Conservation (phyloP, 2,113 vertebrate species). For the Phalacrocorax brasilianus region DNA sequence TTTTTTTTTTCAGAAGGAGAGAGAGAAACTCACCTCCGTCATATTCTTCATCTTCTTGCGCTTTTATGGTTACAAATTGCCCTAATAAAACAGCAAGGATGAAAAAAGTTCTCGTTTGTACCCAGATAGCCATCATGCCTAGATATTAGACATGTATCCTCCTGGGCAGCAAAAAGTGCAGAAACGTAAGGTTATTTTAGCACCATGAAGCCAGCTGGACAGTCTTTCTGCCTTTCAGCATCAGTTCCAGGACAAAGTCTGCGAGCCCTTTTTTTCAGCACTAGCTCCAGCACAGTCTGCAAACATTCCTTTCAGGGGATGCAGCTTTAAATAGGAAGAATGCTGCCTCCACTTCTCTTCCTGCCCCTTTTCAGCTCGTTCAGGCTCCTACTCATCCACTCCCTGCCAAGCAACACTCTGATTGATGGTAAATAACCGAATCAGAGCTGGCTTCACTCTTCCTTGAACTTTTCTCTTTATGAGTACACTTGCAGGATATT, state of each 20-base stretch:
- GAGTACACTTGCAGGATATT: constrained; percentile 3
- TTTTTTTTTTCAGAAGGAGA: not conserved
- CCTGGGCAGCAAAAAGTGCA: constrained; percentile 36
- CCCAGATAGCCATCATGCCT: constrained; percentile 78
- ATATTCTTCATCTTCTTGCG: constrained; percentile 77
- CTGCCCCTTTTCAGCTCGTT: constrained; percentile 82
- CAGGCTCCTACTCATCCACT: constrained; percentile 80
- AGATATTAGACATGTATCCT: constrained; percentile 73
- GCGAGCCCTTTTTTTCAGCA: constrained; percentile 65
- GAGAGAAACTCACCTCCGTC: constrained; percentile 74
- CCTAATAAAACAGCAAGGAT: constrained; percentile 75
- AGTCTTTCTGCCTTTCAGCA: constrained; percentile 58
- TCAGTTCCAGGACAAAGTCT: constrained; percentile 68
- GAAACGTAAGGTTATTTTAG: constrained; percentile 63
- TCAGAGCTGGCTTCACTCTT: constrained; percentile 67
- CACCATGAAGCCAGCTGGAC: constrained; percentile 74
- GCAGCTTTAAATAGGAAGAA: constrained; percentile 87
- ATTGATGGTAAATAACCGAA: constrained; percentile 86
- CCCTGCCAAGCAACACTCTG: constrained; percentile 79
- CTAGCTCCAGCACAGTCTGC: constrained; percentile 72
- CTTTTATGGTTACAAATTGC: constrained; percentile 70
- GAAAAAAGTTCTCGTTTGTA: constrained; percentile 73
- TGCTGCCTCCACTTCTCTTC: constrained; percentile 83
- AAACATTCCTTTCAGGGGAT: constrained; percentile 74
- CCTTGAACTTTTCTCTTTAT: constrained; percentile 60